Evolutionary conservation across 1,140 invertebrate species (phyloP).

Genomic region (Steinernema khuongi): DNA sequence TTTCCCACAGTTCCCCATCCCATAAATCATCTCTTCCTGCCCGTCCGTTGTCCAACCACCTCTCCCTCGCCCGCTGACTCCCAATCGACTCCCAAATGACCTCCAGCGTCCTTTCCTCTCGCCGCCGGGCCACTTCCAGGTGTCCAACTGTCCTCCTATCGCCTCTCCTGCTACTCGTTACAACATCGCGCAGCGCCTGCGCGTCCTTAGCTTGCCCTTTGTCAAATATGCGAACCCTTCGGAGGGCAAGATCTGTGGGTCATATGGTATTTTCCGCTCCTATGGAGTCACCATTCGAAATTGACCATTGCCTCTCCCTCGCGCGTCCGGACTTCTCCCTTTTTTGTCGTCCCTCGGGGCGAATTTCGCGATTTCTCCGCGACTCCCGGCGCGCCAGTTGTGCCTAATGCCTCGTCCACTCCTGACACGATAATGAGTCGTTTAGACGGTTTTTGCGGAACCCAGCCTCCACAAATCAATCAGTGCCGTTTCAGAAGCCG

Average conservation of each 20-base stretch:
- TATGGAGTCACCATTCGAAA: too few relatives aligned
- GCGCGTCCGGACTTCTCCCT: background rate
- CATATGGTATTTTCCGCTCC: too few relatives aligned
- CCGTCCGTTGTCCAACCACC: too few relatives aligned
- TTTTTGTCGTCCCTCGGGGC: background rate
- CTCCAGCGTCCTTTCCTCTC: background rate
- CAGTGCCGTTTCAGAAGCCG: too few relatives aligned
- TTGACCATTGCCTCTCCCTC: too few relatives aligned
- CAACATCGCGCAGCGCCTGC: background rate
- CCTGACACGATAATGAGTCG: background rate
- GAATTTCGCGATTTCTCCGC: background rate
- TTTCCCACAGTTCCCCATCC: too few relatives aligned
- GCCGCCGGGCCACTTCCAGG: constrained; percentile 3
- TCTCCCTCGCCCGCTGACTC: too few relatives aligned
- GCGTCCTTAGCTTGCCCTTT: too few relatives aligned
- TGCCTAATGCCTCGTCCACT: background rate
- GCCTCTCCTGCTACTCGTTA: background rate
- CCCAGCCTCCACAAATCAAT: background rate
- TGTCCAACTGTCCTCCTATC: background rate
- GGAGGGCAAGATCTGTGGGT: too few relatives aligned
- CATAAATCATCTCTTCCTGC: too few relatives aligned
- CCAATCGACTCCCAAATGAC: constrained; percentile 2
- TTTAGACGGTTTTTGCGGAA: constrained; percentile 3
- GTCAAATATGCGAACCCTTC: too few relatives aligned
- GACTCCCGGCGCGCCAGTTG: background rate